phyloP scores from a whole-genome alignment of 2,113 vertebrate genomes.

The Gulo gulo region DNA sequence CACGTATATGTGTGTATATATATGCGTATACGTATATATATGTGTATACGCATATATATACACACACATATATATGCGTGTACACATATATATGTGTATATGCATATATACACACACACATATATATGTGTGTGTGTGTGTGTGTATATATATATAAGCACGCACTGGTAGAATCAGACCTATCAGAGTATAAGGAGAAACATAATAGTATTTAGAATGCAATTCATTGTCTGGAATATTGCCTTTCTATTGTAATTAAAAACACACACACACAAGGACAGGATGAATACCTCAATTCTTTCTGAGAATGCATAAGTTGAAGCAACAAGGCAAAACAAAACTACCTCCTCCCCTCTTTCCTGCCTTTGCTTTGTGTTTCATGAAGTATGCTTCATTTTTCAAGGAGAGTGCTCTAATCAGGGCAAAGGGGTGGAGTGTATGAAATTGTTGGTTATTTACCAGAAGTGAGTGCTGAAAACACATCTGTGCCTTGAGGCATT shows the following conservation, averaged over 20 bases:
- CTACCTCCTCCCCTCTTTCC: neutral
- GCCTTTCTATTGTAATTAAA: neutral
- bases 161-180: neutral
- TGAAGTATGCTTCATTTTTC: conserved; percentile 70
- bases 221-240: neutral
- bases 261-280: neutral
- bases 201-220: neutral
- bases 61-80: no score
- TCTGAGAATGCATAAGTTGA: neutral
- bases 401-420: conserved; percentile 76
- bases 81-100: no score
- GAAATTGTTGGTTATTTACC: conserved; percentile 76
- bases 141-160: no score
- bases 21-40: no score
- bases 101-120: no score
- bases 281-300: neutral
- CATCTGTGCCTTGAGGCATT: conserved; percentile 81
- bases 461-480: conserved; percentile 74
- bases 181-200: neutral
- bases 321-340: neutral
- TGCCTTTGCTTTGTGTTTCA: conserved; percentile 29
- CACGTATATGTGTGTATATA: no score
- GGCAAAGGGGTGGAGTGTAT: conserved; percentile 66
- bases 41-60: no score
- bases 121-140: no score